Conservation (phyloP, 2,797 vertebrate species). For the Molossus molossus region DNA sequence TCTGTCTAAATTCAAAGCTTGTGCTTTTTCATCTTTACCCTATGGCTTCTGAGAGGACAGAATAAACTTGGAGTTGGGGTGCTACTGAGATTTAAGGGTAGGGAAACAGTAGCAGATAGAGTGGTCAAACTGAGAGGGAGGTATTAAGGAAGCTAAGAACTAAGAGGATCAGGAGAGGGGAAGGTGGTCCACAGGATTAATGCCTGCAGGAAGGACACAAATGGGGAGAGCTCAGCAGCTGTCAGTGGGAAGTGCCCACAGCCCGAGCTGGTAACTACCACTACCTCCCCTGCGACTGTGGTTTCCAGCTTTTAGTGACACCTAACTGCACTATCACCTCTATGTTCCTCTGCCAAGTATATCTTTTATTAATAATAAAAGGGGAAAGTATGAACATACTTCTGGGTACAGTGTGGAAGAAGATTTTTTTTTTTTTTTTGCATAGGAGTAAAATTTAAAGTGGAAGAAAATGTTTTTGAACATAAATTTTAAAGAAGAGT, state of each 20-base stretch:
- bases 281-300: accelerated
- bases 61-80: background rate
- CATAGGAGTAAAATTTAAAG: too few species aligned
- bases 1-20: background rate
- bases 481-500: slow-evolving; percentile 26
- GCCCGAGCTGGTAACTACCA: background rate
- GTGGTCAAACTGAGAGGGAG: background rate
- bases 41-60: background rate
- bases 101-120: background rate
- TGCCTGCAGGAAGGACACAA: background rate
- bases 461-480: slow-evolving; percentile 16
- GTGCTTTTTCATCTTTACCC: background rate
- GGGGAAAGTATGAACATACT: background rate
- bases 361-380: background rate
- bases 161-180: background rate
- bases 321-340: background rate
- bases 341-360: background rate
- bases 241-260: background rate
- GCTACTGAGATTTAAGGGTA: background rate
- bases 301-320: background rate
- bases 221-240: background rate
- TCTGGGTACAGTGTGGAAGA: background rate
- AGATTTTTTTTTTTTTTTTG: background rate
- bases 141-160: background rate
- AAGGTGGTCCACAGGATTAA: background rate